Base-by-base conservation (phyloP, 1,140 invertebrate genomes). In the Magallana ariakensis region DNA sequence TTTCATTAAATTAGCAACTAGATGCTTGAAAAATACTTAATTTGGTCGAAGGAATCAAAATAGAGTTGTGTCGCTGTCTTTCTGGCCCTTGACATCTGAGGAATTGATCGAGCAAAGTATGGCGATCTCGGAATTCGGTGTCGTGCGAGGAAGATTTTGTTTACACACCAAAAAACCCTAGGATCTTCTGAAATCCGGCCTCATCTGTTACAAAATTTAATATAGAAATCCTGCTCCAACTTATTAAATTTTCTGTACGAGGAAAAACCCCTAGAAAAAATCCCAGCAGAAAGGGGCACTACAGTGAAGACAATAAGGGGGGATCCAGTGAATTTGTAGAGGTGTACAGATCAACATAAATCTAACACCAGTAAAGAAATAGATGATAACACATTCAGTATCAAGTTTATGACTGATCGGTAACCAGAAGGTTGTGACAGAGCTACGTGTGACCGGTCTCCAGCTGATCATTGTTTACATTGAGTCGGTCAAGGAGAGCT, bases 1-100 rank as follows among this genome's bases (percentile, higher is more conserved):
- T 82, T 75, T 82, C 16, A 53, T 82, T 55, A 82, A 56, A 82
- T 82, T 82, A 55, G 80, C 46, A 56, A 82, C 80, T 82, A 82
- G 80, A 82, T 55, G 80, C 46, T 82, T 55, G 66, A 75, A 75
- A 75, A 75, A 33, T 75, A 26, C 66, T 75, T 75, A 75, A 75
- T 75, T 75, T 75, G 66, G 66, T 10, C 66, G 2, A 13, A 75
- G 66, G 66, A 75, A 75, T 22, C 4, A 22, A 75, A 75, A 75
- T 46, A 75, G 66, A 75, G 22, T 75, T 26, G 66, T 26, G 66
- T 75, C 22, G 22, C 22, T 26, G 66, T 75, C 66, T 75, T 9
- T 75, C 22, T 75, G 22, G 66, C 22, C 66, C 66, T 22, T 75
- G 66, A 75, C 66, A 26, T 75, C 22, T 11, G 9, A 75, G 66